Base-by-base conservation (phyloP, 2,113 vertebrate species). In the Callionymus lyra region DNA sequence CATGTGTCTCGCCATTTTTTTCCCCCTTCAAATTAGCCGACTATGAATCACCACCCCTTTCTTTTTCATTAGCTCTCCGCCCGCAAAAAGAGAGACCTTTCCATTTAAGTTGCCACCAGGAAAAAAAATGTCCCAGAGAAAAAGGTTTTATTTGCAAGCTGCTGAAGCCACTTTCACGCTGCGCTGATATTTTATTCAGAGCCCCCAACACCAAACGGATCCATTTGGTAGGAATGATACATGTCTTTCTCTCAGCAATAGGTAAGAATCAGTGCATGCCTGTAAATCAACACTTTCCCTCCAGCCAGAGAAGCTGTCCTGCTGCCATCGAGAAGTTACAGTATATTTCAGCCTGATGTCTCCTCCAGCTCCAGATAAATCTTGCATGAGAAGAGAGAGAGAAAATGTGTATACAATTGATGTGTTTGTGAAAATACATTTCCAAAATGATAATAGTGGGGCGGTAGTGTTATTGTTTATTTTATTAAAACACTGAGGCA, bases 161-260 rank as follows among this genome's bases (percentile, higher is more conserved):
- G 41, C 47, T 52, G 53, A 67, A 62, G 58, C 47, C 36, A 38
- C 56, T 54, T 38, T 44, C 43, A 57, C 35, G 36, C 34, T 16
- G 3, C 47, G 21, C 38, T 58, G 38, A 70, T 68, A 65, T 72
- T 68, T 77, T 72, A 79, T 79, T 70, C 46, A 57, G n/a, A n/a
- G n/a, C n/a, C n/a, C n/a, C n/a, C n/a, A n/a, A n/a, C 19, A 60
- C 61, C 11, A 63, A 40, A 49, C 53, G 54, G 58, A 61, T 53
- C 50, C 54, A 31, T 63, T 68, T 62, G 64, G 68, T 55, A 57
- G 51, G 46, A 70, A 65, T 63, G 65, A 75, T 63, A 52, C 45
- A 54, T 46, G 61, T 56, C 59, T 44, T 59, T 56, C 59, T 59
- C 60, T 13, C 51, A 9, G 50, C 54, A 54, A 56, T 53, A 43